These are phyloP conservation scores for Drosophila neonasuta DNA, from an alignment of 2,888 invertebrate species.

Conservation along the genomic window DNA sequence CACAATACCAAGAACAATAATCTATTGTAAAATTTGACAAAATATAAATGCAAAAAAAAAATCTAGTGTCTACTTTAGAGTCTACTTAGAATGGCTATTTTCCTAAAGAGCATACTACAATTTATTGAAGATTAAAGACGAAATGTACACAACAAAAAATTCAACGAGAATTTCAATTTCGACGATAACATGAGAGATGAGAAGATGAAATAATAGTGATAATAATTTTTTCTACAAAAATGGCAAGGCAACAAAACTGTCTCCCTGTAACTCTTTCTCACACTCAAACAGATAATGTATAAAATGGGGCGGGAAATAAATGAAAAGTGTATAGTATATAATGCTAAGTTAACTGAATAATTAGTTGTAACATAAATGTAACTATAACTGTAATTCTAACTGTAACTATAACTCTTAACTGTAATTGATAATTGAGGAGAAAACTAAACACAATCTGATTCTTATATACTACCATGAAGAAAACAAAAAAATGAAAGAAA, in stretches of 20 bases:
- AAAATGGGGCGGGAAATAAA: conserved; percentile 36
- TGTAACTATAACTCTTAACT: conserved; percentile 22
- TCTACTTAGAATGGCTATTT: conserved; percentile 72
- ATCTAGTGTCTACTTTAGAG: conserved; percentile 72
- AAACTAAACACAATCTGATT: conserved; percentile 57
- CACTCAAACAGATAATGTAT: conserved; percentile 12
- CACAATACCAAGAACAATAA: conserved; percentile 74
- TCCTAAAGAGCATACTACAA: conserved; percentile 68
- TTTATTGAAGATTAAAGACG: conserved; percentile 19
- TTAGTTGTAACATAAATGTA: conserved; percentile 31
- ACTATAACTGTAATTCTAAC: conserved; percentile 9
- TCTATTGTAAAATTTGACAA: conserved; percentile 69
- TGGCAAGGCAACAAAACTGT: conserved; percentile 15
- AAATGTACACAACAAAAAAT: conserved; percentile 33
- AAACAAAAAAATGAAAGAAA: conserved; percentile 5
- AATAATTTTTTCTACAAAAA: conserved; percentile 72
- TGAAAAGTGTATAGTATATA: conserved; percentile 31
- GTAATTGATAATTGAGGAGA: conserved; percentile 26
- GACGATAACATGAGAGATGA: conserved; percentile 18
- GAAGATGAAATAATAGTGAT: conserved; percentile 61
- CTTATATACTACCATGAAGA: conserved; percentile 20
- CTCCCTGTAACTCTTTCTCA: conserved; percentile 42
- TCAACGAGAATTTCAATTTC: conserved; percentile 57
- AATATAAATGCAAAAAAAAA: conserved; percentile 8
- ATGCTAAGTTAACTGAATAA: conserved; percentile 40